Evolutionary conservation across 2,797 vertebrate genomes (phyloP).

Genomic region (Ctenopoma multispine): DNA sequence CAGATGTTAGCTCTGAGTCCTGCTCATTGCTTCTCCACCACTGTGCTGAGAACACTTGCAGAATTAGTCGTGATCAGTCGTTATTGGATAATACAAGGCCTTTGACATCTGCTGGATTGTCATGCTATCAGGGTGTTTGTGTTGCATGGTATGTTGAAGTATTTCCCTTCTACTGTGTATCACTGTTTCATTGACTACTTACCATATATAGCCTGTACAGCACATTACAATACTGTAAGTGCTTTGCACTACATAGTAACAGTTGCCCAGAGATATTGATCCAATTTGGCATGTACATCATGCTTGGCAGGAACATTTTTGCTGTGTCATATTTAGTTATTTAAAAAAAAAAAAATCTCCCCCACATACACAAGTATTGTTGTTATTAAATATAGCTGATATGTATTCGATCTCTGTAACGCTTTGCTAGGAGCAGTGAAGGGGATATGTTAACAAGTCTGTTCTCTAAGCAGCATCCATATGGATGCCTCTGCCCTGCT

Average conservation of each 20-base stretch:
- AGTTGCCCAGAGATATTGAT: constrained; percentile 69
- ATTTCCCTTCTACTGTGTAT: constrained; percentile 42
- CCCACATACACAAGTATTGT: constrained; percentile 47
- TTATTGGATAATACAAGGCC: constrained; percentile 44
- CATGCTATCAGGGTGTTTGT: constrained; percentile 61
- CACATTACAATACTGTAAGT: constrained; percentile 64
- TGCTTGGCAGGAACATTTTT: constrained; percentile 60
- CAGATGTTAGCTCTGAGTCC: constrained; percentile 63
- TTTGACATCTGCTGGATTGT: constrained; percentile 57
- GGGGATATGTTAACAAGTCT: constrained; percentile 81
- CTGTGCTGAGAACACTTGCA: constrained; percentile 45
- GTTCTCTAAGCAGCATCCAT: constrained; percentile 82
- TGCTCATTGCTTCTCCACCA: constrained; percentile 53
- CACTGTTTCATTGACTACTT: constrained; percentile 63
- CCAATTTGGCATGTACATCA: constrained; percentile 66
- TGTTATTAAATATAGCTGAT: constrained; percentile 65
- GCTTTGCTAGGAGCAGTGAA: constrained; percentile 72
- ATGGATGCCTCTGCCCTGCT: constrained; percentile 80
- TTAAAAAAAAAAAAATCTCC: too few relatives aligned
- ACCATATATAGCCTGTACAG: constrained; percentile 55
- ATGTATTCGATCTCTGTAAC: constrained; percentile 67
- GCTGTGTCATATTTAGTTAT: constrained; percentile 62
- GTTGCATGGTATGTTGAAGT: constrained; percentile 39
- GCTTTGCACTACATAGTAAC: constrained; percentile 65
- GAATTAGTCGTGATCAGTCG: constrained; percentile 62